Base-by-base conservation (phyloP, 1,140 invertebrate genomes). In the Scaptomyza hsui region DNA sequence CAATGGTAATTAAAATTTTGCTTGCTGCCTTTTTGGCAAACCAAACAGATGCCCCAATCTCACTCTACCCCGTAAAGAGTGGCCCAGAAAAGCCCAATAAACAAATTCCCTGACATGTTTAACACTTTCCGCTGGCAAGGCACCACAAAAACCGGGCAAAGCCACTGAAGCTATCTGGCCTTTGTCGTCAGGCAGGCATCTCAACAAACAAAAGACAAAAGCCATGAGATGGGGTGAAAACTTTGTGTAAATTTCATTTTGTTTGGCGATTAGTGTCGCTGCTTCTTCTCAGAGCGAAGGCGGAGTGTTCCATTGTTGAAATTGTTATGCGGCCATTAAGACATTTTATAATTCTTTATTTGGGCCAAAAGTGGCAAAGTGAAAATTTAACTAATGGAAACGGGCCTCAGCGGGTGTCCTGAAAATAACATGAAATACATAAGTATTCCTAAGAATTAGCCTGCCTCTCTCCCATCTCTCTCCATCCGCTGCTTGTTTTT, bases 271-370 rank as follows among this genome's bases (percentile, higher is more conserved):
- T 90, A 90, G 88, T 90, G 88, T 89, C 88, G 82, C 82, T 72
- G 82, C 82, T 72, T 52, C 69, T 64, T 49, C 13, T 29, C 26
- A 2, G 2, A 29, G 26, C 26, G 6, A n/a, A 41, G 45, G 65
- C 52, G 47, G 61, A n/a, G n/a, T n/a, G 47, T 69, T 68, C 68
- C 72, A 78, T 86, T 86, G 75, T 89, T 81, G 68, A 82, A 89
- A 89, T 89, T 89, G 86, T 89, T 86, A 89, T 82, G 82, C 73
- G 61, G 44, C 80, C 72, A 89, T 89, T 86, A 89, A 88, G 78
- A 89, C 88, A 86, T 82, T 89, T 89, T 89, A 89, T 89, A 89
- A 86, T 86, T 79, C 86, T 82, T 89, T 86, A 89, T 76, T 29
- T 75, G 68, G 47, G 49, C 15, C 26, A 29, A 15, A 37, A 15